Evolutionary conservation across 1,140 invertebrate genomes (phyloP).

Genomic region (Zophobas atratus): DNA sequence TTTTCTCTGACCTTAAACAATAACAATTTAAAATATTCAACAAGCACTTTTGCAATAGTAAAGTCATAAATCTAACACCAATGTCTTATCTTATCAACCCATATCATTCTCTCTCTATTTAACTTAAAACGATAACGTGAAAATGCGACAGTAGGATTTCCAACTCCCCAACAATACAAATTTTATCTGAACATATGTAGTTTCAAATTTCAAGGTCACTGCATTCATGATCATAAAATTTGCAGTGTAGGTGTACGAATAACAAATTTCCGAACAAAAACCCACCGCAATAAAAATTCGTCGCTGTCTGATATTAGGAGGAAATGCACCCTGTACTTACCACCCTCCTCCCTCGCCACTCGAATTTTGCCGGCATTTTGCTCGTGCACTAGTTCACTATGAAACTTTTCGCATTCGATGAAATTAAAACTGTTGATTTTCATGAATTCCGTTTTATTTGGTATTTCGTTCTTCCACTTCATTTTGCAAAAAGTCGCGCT

Average conservation of each 20-base stretch:
- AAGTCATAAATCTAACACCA: too few species aligned
- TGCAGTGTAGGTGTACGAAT: background rate
- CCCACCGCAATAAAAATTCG: too few species aligned
- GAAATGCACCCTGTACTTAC: slow-evolving; percentile 3
- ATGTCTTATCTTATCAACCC: too few species aligned
- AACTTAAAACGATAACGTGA: too few species aligned
- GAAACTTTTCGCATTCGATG: slow-evolving; percentile 53
- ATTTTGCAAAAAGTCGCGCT: slow-evolving; percentile 33
- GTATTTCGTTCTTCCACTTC: slow-evolving; percentile 55
- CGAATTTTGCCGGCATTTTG: slow-evolving; percentile 51
- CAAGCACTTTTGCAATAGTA: background rate
- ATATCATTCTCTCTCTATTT: too few species aligned
- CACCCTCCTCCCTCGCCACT: background rate
- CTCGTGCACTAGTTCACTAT: slow-evolving; percentile 55
- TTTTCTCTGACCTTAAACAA: slow-evolving; percentile 34
- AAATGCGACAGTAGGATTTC: too few species aligned
- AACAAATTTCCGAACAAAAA: background rate
- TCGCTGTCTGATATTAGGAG: too few species aligned
- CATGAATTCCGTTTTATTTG: slow-evolving; percentile 56
- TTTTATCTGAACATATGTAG: background rate
- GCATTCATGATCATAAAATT: background rate
- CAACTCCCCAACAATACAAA: background rate
- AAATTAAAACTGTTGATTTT: slow-evolving; percentile 57
- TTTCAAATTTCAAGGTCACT: background rate
- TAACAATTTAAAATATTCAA: background rate